Base-by-base conservation (phyloP, 2,797 vertebrate genomes). In the Babyrousa celebensis region DNA sequence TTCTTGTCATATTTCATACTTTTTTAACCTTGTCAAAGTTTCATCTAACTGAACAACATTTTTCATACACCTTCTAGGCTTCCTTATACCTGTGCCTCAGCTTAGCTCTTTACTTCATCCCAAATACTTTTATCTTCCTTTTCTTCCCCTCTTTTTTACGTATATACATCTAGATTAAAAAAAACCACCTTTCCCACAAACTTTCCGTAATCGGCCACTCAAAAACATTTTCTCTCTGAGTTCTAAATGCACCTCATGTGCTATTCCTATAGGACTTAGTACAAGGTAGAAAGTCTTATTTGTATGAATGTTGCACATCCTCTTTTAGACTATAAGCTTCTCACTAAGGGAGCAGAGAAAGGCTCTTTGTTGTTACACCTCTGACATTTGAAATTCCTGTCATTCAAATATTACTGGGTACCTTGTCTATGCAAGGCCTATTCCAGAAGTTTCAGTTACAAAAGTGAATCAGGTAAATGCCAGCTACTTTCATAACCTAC, bases 141-240 rank as follows among this genome's bases (percentile, higher is more conserved):
- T 82, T 62, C 20, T 80, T 54, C 63, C 29, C 23, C 27, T 63
- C 27, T 86, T 21, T 65, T 95, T 89, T 70, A 32, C 21, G 54
- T 43, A 36, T 20, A 62, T 80, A 43, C 78, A 74, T 91, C 18
- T 80, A 94, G 54, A 74, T 60, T 85, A 48, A 48, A 48, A 48
- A 43, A 91, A 65, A 21, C 8, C 1, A 54, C n/a, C 86, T 84
- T 71, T 82, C 3, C 48, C 15, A 65, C 17, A 71, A 70, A 80
- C 2, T 21, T 60, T 63, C 70, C n/a, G 63, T 56, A 52, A 85
- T 17, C 6, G 74, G 29, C n/a, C 20, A 70, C 17, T 85, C 15
- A 85, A 56, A 90, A 60, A 40, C 43, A 62, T 79, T 91, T 89
- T 88, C 52, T 94, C 40, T 56, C 58, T 60, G 14, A 85, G 9